phyloP scores from a whole-genome alignment of 1,140 invertebrate genomes.

The Heliothis subflexa region DNA sequence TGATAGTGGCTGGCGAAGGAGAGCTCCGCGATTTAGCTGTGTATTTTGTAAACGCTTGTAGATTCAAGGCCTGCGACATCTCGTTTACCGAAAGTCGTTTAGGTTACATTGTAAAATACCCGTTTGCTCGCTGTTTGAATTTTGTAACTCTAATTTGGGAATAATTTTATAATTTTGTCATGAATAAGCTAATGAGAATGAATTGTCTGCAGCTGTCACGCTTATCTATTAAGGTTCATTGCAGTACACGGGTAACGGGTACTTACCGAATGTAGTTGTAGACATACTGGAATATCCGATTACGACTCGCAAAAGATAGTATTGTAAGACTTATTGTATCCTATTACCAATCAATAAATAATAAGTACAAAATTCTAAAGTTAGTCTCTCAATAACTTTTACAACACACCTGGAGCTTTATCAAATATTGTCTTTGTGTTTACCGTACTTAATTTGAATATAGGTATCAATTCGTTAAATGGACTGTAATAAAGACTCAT shows the following conservation, averaged over 20 bases:
- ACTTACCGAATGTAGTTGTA: not conserved
- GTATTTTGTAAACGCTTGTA: slow-evolving; percentile 67
- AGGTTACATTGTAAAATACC: slow-evolving; percentile 75
- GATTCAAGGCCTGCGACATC: slow-evolving; percentile 77
- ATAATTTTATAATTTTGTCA: slow-evolving; percentile 53
- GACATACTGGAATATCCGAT: slow-evolving; percentile 14
- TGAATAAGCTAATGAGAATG: slow-evolving; percentile 54
- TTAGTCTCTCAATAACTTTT: not conserved
- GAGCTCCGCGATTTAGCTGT: slow-evolving; percentile 55
- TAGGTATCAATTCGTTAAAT: not conserved
- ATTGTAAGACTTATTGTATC: not conserved
- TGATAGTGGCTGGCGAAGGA: slow-evolving; percentile 56
- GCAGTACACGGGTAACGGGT: not conserved
- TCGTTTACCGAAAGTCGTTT: slow-evolving; percentile 75
- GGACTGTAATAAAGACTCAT: not conserved
- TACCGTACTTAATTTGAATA: no score
- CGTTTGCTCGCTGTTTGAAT: slow-evolving; percentile 61
- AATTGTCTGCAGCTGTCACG: slow-evolving; percentile 41
- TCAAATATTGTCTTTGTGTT: not conserved
- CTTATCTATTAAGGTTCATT: slow-evolving; percentile 36
- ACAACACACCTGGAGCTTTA: not conserved
- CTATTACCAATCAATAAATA: not conserved
- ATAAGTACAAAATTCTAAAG: not conserved
- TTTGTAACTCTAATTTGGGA: slow-evolving; percentile 56
- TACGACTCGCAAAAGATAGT: not conserved